Evolutionary conservation across 2,888 invertebrate genomes (phyloP), one percentile per base, ranked within the genome.

Genomic region (Watsonalla binaria): DNA sequence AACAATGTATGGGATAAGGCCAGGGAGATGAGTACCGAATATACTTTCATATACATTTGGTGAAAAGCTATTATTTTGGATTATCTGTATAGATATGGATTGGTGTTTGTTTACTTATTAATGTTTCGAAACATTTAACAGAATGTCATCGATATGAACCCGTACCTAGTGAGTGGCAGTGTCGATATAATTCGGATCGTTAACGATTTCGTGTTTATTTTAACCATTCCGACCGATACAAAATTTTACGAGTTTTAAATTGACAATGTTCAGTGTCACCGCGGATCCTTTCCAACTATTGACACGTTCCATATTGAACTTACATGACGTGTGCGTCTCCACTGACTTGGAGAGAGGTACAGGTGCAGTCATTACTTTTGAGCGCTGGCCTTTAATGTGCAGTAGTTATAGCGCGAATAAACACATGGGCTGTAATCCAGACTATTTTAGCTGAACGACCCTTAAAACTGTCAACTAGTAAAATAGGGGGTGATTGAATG

Each of bases 161-260:
- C 51, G 49, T 53, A 55, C 55, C 46, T 39, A 46, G 57, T 54
- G 60, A 61, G 61, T 64, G 63, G 62, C 57, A 53, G 45, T 48
- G 60, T 61, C 62, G 56, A 61, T 63, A 60, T 55, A 58, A 59
- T 49, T 46, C n/a, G n/a, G 14, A 37, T 47, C 55, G 47, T 50
- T 53, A 55, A 35, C 45, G 37, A 45, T 34, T 35, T 52, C 46
- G 49, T 34, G 45, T 34, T 37, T 54, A 59, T 65, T 64, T 57
- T 62, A 63, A 70, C 66, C 64, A 70, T 68, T 69, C 62, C 59
- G 53, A 64, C 64, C 68, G 72, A 80, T 85, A 86, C 78, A 75
- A 84, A 75, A 58, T 74, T 86, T 87, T 84, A 88, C 77, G 82
- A 74, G 61, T 78, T 83, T 86, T 85, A 82, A 80, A 86, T 81